A percentile compares a stretch with the other conserved stretches of the same genome.
These are phyloP conservation scores for Acanthurus leucopareius DNA, from an alignment of 2,797 vertebrate genomes.

Conservation along the genomic window DNA sequence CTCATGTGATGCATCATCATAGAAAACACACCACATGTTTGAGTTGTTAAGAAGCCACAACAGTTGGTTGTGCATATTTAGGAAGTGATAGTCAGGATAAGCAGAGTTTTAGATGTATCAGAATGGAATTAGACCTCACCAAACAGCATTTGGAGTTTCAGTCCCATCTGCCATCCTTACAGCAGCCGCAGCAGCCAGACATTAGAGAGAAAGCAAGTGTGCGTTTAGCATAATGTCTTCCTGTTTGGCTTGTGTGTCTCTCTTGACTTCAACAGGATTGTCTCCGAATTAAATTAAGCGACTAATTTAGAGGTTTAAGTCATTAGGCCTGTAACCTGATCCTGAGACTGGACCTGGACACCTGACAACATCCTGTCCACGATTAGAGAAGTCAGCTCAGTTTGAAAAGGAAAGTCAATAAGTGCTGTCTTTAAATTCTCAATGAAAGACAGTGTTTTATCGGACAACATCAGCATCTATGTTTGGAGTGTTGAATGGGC, in stretches of 20 bases:
- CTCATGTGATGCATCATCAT: no score
- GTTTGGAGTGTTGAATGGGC: neutral
- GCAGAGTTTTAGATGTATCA: neutral
- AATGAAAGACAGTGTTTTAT: neutral
- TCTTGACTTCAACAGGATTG: slow-evolving; percentile 23
- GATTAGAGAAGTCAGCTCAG: slow-evolving; percentile 1
- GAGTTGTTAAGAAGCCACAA: neutral
- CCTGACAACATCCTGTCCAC: slow-evolving; percentile 33
- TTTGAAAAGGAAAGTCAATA: neutral
- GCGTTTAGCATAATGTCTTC: slow-evolving; percentile 9
- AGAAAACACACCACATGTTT: no score
- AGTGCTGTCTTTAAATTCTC: neutral
- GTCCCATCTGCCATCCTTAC: neutral
- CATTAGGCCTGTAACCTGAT: slow-evolving; percentile 59
- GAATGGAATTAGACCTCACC: neutral
- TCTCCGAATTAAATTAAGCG: slow-evolving; percentile 49
- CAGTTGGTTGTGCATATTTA: neutral
- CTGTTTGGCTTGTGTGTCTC: neutral
- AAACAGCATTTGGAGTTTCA: neutral
- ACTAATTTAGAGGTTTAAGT: slow-evolving; percentile 44
- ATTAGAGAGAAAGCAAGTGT: neutral
- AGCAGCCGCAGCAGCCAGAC: neutral
- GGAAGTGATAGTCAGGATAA: neutral
- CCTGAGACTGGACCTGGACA: slow-evolving; percentile 35
- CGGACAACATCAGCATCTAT: neutral